Evolutionary conservation across 2,113 vertebrate genomes (phyloP), one percentile per base, ranked within the genome.

Genomic region (Solea solea): DNA sequence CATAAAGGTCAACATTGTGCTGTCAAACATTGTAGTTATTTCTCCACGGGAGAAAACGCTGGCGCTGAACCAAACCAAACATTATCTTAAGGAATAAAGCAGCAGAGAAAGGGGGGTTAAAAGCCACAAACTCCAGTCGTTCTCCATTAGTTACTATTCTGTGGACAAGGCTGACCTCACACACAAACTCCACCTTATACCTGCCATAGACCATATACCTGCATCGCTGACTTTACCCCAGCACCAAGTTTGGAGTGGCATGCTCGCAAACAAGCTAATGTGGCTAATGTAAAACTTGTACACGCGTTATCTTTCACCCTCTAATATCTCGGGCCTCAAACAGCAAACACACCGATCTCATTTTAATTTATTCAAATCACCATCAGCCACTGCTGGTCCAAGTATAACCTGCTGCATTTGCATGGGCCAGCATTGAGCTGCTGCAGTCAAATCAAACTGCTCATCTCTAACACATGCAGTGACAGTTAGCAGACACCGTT

Each of bases 341-440:
- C 28, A 64, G 56, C 60, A 74, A 86, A 81, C 60, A 80, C 9
- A 0, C 57, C 51, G 13, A 62, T 59, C 73, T 85, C 34, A 79
- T 91, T 91, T 91, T 42, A 83, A 77, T 90, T 56, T 55, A 91
- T 85, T 83, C 77, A 91, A 90, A 89, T 81, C 56, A 61, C 25
- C 50, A 41, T 34, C 39, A 27, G 60, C 57, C 42, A 50, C 53
- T 34, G 12, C 68, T 59, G 7, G 3, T 67, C 62, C 68, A 73
- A 76, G 85, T 78, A 73, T 66, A 78, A 42, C 25, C 55, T 0
- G 2, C 25, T 8, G 13, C 52, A 74, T 86, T 90, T 90, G 84
- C 78, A 87, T 88, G 0, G 0, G 39, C 51, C 64, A 14, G 41
- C 52, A 3, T 70, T 63, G 60, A 51, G 61, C 67, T 69, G 51